Base-by-base conservation (phyloP, 2,797 vertebrate genomes). In the Halcyon leucocephala region DNA sequence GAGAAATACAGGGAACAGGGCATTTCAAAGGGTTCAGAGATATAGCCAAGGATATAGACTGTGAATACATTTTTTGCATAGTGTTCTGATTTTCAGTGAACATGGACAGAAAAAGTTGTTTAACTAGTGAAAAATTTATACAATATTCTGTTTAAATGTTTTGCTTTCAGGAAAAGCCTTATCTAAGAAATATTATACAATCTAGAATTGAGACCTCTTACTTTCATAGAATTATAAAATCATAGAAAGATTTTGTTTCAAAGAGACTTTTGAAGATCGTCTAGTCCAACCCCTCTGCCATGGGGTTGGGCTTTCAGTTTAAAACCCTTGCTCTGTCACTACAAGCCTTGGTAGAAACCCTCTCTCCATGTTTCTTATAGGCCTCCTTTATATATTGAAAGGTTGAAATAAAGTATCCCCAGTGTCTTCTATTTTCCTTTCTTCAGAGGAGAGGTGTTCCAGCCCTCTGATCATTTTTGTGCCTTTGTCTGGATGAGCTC, bases 401-500 rank as follows among this genome's bases (percentile, higher is more conserved):
- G 3, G 18, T 6, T 26, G 2, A 18, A 51, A 28, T n/a, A 18
- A 22, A 4, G 20, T 67, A 2, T 51, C 22, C 25, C 29, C 15
- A 57, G 42, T 0, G 1, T 8, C 15, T 77, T 57, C 58, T 44
- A 3, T 19, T 37, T 20, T 49, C 31, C 21, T 46, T 33, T 51
- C 15, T 52, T 44, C 12, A 10, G 14, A 31, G 29, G 19, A 84
- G 33, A 77, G 5, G 10, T 77, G 10, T 37, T 55, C 15, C 37
- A 49, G 25, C 29, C 29, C 12, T 26, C 33, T 35, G 33, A 60
- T 35, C 16, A 52, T 46, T 66, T 60, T n/a, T 54, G 18, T 42
- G 12, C 18, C 15, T 6, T 61, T 3, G 1, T 67, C 31, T 57
- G 42, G 12, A 70, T 12, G 14, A 1, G 0, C 6, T 73, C 11